phyloP scores from a whole-genome alignment of 1,140 invertebrate genomes.

The Tenebrio molitor region DNA sequence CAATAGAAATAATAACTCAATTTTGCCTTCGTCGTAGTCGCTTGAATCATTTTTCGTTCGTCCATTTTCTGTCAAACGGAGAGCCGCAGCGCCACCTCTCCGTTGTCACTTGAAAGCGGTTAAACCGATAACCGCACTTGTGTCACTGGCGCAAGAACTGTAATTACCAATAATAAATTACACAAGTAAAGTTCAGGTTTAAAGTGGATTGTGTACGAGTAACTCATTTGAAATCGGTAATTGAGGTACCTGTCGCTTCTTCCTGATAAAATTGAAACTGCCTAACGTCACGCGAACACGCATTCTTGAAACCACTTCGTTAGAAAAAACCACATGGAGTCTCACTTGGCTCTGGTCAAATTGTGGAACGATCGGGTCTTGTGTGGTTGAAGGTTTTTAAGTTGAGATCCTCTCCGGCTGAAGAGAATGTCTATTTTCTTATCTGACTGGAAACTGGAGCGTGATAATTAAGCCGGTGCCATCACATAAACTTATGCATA shows the following conservation, averaged over 20 bases:
- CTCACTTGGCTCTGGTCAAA: not conserved
- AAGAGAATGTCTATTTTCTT: conserved; percentile 3
- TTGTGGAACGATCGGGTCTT: not conserved
- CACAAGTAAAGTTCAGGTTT: conserved; percentile 14
- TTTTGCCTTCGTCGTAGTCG: not conserved
- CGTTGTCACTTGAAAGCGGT: too few species aligned
- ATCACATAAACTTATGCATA: conserved; percentile 17
- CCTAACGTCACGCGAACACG: conserved; percentile 33
- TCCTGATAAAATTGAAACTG: conserved; percentile 42
- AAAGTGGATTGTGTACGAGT: not conserved
- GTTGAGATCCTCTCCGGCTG: not conserved
- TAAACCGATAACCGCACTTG: too few species aligned
- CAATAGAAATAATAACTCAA: conserved; percentile 18
- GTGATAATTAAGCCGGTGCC: conserved; percentile 5
- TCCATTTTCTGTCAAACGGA: too few species aligned
- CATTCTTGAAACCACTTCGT: conserved; percentile 20
- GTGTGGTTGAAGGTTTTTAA: not conserved
- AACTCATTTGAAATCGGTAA: conserved; percentile 35
- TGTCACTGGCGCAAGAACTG: conserved; percentile 15
- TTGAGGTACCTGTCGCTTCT: conserved; percentile 43
- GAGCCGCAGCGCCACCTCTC: too few species aligned
- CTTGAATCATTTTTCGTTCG: too few species aligned
- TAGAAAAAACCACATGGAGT: conserved; percentile 29
- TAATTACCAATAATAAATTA: conserved; percentile 27
- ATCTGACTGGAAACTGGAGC: not conserved